Evolutionary conservation across 2,797 vertebrate species (phyloP).

Genomic region (Semotilus atromaculatus): DNA sequence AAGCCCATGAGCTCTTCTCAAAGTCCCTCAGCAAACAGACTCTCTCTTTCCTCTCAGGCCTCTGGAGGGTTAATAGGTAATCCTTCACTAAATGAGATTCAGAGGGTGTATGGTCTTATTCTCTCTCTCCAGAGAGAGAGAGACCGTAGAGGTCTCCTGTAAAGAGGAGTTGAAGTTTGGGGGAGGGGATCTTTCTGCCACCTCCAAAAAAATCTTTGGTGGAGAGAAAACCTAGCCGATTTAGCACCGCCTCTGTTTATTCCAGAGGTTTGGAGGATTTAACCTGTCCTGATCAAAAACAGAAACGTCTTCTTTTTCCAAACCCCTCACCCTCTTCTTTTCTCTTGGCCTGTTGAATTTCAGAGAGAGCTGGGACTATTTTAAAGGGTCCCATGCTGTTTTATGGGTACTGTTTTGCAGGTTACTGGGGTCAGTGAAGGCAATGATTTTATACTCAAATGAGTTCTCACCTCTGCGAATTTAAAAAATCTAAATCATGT

Average conservation of each 20-base stretch:
- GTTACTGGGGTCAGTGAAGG: slow-evolving; percentile 69
- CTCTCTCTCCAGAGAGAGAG: slow-evolving; percentile 74
- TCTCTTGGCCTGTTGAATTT: slow-evolving; percentile 65
- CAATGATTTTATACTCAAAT: slow-evolving; percentile 73
- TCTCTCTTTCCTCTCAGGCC: slow-evolving; percentile 52
- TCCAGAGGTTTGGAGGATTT: slow-evolving; percentile 74
- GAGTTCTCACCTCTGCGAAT: slow-evolving; percentile 68
- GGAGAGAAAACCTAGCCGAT: slow-evolving; percentile 69
- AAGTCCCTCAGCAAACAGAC: slow-evolving; percentile 55
- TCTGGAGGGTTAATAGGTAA: slow-evolving; percentile 75
- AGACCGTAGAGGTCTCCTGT: slow-evolving; percentile 72
- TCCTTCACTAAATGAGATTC: slow-evolving; percentile 76
- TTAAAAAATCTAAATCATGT: slow-evolving; percentile 73
- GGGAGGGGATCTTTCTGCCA: slow-evolving; percentile 32
- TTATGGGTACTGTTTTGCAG: slow-evolving; percentile 77
- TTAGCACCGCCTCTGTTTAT: slow-evolving; percentile 64
- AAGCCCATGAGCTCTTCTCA: slow-evolving; percentile 44
- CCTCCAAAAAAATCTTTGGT: slow-evolving; percentile 45
- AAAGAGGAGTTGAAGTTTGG: slow-evolving; percentile 52
- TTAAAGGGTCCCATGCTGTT: slow-evolving; percentile 72
- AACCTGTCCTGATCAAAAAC: slow-evolving; percentile 69
- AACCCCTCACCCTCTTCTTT: slow-evolving; percentile 33
- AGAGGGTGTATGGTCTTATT: slow-evolving; percentile 66
- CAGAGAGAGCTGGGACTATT: slow-evolving; percentile 63
- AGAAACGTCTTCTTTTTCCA: slow-evolving; percentile 43